Percentiles rank a stretch among this genome's conserved stretches.
Evolutionary conservation across 2,888 invertebrate genomes (phyloP).

Genomic region (Parnassius orleans): DNA sequence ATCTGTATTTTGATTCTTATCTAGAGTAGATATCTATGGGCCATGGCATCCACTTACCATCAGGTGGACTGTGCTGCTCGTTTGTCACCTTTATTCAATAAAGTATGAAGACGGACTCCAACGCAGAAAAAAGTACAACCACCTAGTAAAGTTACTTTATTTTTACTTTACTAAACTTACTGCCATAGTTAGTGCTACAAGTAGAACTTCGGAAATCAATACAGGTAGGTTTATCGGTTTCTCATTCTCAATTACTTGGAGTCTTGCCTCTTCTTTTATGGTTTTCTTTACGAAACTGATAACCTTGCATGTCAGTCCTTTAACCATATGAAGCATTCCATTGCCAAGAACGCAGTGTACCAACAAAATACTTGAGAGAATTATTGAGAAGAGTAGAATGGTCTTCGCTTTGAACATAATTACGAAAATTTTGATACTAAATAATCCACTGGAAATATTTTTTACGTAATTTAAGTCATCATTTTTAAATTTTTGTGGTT

Average conservation of each 20-base stretch:
- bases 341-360: slow-evolving; percentile 58
- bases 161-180: slow-evolving; percentile 41
- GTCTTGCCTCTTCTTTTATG: slow-evolving; percentile 47
- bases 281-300: slow-evolving; percentile 49
- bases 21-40: too few relatives aligned
- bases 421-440: slow-evolving; percentile 19
- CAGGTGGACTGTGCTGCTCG: too few relatives aligned
- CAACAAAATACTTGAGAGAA: slow-evolving; percentile 49
- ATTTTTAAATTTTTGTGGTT: neutral
- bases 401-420: slow-evolving; percentile 31
- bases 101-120: too few relatives aligned
- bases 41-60: too few relatives aligned
- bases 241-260: slow-evolving; percentile 27
- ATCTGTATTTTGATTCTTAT: too few relatives aligned
- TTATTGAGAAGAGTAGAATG: neutral
- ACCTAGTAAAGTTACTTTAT: too few relatives aligned
- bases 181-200: slow-evolving; percentile 47
- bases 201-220: slow-evolving; percentile 50
- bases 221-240: slow-evolving; percentile 47
- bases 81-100: too few relatives aligned
- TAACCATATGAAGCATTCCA: slow-evolving; percentile 52
- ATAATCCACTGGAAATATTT: neutral
- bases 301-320: slow-evolving; percentile 46
- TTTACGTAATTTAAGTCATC: neutral
- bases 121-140: too few relatives aligned